Evolutionary conservation across 2,797 vertebrate genomes (phyloP), one percentile per base, ranked within the genome.

Genomic region (Pangasius larnaudii): DNA sequence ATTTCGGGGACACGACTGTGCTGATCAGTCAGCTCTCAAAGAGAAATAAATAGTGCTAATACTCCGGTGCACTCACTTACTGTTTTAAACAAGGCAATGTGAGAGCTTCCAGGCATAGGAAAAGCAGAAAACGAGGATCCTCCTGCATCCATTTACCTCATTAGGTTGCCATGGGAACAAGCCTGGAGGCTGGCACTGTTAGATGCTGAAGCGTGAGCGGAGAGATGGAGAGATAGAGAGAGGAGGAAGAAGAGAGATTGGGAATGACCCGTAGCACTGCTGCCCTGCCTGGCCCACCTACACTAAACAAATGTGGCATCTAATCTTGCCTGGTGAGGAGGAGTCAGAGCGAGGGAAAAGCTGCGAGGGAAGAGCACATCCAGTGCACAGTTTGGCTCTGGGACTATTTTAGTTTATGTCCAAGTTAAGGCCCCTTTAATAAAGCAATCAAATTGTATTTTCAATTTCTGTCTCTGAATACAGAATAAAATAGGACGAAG

Each of bases 81-180:
- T 53, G 65, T 56, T 86, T 71, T 61, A 80, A 87, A 84, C 75
- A 88, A 87, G 83, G 42, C 71, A 81, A 79, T 56, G 30, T 39
- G 75, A 82, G 81, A 86, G 86, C 85, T 86, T 58, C 78, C 72
- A 85, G 88, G 86, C 84, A 85, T 24, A 18, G 75, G 63, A 75
- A 81, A 69, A 74, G 91, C 93, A 78, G 93, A 93, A 95, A 94
- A 95, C 92, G 92, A 95, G 94, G 95, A 94, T 95, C 94, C 93
- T 95, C 95, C 93, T 92, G 94, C 94, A 95, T 94, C 93, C 94
- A 95, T 95, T 95, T 91, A 95, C 95, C 94, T 96, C 94, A 94
- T 95, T 94, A 92, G 92, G 96, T 97, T 95, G 94, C 91, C 96
- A 96, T 95, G 95, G 95, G 89, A 93, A 96, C 96, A 95, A 94